Conservation (phyloP, 2,888 invertebrate species). For the Metalampra italica region DNA sequence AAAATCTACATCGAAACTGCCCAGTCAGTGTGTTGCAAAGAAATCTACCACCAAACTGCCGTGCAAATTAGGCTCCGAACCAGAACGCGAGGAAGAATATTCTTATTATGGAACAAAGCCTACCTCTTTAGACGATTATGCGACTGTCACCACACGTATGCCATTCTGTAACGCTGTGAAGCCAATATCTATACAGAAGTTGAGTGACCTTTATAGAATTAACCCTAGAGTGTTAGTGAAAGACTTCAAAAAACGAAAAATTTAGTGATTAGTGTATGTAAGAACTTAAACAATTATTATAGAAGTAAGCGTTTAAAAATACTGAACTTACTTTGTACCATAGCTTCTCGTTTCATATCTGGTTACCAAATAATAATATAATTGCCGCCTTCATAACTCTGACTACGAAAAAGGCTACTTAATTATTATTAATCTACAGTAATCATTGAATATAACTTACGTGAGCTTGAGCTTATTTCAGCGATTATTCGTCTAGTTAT, state of each 20-base stretch:
- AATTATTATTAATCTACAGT: too few relatives aligned
- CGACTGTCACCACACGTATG: conserved; percentile 69
- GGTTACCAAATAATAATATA: too few relatives aligned
- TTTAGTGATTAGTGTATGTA: conserved; percentile 14
- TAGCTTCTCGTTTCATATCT: too few relatives aligned
- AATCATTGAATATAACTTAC: too few relatives aligned
- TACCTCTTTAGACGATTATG: conserved; percentile 45
- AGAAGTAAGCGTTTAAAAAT: too few relatives aligned
- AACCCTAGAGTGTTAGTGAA: conserved; percentile 64
- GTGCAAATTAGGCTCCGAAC: conserved; percentile 11
- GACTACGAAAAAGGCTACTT: too few relatives aligned
- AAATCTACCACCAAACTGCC: conserved; percentile 76
- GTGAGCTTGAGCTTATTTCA: too few relatives aligned
- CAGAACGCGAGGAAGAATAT: conserved; percentile 30
- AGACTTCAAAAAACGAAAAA: conserved; percentile 33
- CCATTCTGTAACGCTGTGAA: conserved; percentile 72
- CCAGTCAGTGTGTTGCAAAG: conserved; percentile 39
- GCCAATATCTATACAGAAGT: conserved; percentile 60
- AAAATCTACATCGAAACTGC: conserved; percentile 56
- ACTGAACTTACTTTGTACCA: too few relatives aligned
- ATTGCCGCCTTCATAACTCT: too few relatives aligned
- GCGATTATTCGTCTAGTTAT: too few relatives aligned
- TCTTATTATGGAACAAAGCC: conserved; percentile 74
- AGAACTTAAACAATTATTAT: not conserved
- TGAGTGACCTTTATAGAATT: conserved; percentile 73